Evolutionary conservation across 2,888 invertebrate genomes (phyloP).

Genomic region (Trypoxylon attenuatum): DNA sequence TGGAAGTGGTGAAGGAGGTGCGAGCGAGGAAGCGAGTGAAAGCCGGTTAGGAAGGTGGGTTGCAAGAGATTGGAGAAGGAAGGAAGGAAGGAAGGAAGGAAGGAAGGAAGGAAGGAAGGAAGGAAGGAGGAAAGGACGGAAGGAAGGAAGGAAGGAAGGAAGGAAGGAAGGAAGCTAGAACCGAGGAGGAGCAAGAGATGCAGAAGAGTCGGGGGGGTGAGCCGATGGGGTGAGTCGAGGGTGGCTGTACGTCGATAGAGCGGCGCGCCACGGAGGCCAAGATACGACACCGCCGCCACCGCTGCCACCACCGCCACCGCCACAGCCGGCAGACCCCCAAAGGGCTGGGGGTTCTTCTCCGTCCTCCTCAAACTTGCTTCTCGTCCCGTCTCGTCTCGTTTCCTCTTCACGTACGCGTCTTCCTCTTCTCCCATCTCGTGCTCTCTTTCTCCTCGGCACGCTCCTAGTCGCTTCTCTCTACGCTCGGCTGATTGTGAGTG

Average conservation of each 20-base stretch:
- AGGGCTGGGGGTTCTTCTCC: constrained; percentile 61
- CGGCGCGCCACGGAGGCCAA: constrained; percentile 75
- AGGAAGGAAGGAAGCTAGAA: constrained; percentile 19
- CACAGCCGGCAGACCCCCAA: constrained; percentile 72
- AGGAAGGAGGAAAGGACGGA: constrained; percentile 23
- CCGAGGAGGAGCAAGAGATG: constrained; percentile 22
- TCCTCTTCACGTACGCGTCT: neutral
- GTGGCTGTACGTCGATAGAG: constrained; percentile 74
- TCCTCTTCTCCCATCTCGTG: neutral
- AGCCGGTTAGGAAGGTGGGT: constrained; percentile 37
- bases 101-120: constrained; percentile 22
- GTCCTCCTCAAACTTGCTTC: neutral
- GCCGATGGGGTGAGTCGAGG: constrained; percentile 47
- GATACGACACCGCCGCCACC: constrained; percentile 74
- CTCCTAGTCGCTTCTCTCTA: constrained; percentile 10
- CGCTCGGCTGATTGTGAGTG: constrained; percentile 21
- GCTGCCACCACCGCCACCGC: too few species aligned
- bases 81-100: constrained; percentile 8
- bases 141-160: constrained; percentile 14
- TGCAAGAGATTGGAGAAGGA: constrained; percentile 25
- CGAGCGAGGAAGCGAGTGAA: constrained; percentile 14
- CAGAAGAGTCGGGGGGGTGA: constrained; percentile 19
- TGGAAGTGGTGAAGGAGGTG: constrained; percentile 8
- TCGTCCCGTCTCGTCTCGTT: neutral
- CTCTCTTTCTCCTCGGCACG: constrained; percentile 11